Base-by-base conservation (phyloP, 2,113 vertebrate species). In the Cisticola juncidis region DNA sequence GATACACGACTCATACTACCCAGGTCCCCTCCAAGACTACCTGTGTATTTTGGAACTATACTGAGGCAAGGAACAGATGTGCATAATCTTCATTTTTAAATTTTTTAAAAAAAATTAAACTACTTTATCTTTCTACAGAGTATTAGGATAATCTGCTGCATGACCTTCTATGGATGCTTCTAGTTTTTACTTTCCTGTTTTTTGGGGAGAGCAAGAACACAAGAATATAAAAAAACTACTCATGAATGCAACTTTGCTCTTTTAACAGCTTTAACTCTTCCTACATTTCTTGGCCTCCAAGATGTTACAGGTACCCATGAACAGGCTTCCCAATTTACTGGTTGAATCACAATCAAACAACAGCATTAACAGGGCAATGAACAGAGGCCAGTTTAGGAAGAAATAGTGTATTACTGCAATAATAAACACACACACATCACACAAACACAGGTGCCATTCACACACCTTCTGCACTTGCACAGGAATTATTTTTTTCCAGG, bases 11-110 rank as follows among this genome's bases (percentile, higher is more conserved):
- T 93, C 44, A 68, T 61, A 64, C 56, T 57, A 48, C 31, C 21
- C 74, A 74, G 33, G 33, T 71, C 50, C 60, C 48, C 56, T 90
- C 22, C 51, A 83, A 86, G 51, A 54, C 48, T 56, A 66, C 21
- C 79, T 76, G 40, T 57, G 25, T 86, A 77, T 88, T 92, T 92
- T 94, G 66, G 87, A 82, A 40, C 66, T 57, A 20, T 31, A 58
- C 5, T 72, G 92, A 65, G 36, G 53, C 13, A 94, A 64, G 45
- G 18, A 94, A 85, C n/a, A 94, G 51, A 90, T 57, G 7, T 14
- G 16, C n/a, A 73, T 29, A 50, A 74, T 18, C 25, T 45, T 77
- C 7, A 62, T 33, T 92, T 89, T 35, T 54, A 48, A n/a, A n/a
- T n/a, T n/a, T n/a, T n/a, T n/a, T n/a, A 44, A 20, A 48, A 51